Percentiles rank a stretch among this genome's conserved stretches.
Conservation (phyloP, 2,888 invertebrate species). For the Belgica antarctica region DNA sequence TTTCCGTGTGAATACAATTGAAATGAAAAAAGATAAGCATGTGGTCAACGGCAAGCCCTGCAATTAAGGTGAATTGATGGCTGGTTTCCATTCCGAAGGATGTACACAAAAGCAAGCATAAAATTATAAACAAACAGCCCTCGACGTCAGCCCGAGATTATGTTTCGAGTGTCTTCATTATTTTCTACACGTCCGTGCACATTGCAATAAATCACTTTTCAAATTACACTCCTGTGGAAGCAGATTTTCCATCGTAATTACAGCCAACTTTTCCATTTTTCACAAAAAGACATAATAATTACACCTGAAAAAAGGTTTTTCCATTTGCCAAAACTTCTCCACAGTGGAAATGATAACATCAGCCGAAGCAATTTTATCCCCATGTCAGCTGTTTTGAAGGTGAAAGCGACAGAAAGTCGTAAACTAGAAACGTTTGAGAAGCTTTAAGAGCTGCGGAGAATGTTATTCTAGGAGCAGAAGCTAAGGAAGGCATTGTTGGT, state of each 20-base stretch:
- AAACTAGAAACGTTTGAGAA: too few species aligned
- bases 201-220: slow-evolving; percentile 12
- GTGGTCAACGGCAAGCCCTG: too few species aligned
- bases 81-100: too few species aligned
- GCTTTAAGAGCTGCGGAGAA: background rate
- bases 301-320: slow-evolving; percentile 3
- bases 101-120: too few species aligned
- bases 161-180: slow-evolving; percentile 23
- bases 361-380: slow-evolving; percentile 25
- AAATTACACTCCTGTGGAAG: background rate
- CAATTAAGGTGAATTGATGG: too few species aligned
- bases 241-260: background rate
- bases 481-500: background rate
- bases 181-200: too few species aligned
- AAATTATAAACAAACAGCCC: too few species aligned
- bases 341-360: slow-evolving; percentile 20
- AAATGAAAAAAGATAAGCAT: too few species aligned
- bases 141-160: too few species aligned
- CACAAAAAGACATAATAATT: background rate
- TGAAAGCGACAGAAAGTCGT: background rate
- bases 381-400: slow-evolving; percentile 16
- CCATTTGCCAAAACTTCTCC: background rate
- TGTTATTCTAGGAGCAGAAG: background rate
- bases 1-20: too few species aligned
- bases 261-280: background rate